phyloP scores from a whole-genome alignment of 2,797 vertebrate species.

The Ficedula albicollis region DNA sequence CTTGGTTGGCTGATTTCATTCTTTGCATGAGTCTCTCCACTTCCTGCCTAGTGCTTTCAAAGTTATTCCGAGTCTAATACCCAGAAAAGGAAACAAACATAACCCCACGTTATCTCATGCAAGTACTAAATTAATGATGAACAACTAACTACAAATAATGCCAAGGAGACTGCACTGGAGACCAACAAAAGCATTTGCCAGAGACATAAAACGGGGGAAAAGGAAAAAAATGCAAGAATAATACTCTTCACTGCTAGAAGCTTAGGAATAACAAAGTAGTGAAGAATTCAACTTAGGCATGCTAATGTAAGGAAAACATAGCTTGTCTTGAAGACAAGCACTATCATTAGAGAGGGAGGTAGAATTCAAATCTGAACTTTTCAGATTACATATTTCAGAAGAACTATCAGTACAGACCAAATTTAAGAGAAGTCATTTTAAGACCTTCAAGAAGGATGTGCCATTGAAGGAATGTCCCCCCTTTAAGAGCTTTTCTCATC shows the following conservation, averaged over 20 bases:
- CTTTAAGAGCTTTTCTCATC: not conserved
- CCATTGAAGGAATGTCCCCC: not conserved
- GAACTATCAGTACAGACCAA: not conserved
- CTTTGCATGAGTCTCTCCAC: slow-evolving; percentile 96
- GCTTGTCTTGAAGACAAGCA: not conserved
- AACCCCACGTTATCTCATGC: not conserved
- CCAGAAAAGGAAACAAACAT: slow-evolving; percentile 18
- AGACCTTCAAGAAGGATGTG: not conserved
- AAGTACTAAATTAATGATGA: not conserved
- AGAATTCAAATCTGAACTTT: not conserved
- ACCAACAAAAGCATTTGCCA: not conserved
- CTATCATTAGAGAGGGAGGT: not conserved
- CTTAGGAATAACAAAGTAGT: not conserved
- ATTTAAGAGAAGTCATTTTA: not conserved
- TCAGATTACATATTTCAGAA: not conserved
- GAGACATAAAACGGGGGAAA: not conserved
- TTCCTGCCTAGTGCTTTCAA: slow-evolving; percentile 96
- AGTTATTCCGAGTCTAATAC: slow-evolving; percentile 94
- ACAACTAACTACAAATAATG: not conserved
- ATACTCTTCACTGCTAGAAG: not conserved
- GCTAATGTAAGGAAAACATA: not conserved
- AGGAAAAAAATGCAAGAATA: not conserved
- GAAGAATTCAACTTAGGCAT: not conserved
- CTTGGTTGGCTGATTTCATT: slow-evolving; percentile 92
- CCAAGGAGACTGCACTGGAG: not conserved